Evolutionary conservation across 2,888 invertebrate species (phyloP), one percentile per base, ranked within the genome.

Genomic region (Phyto melanocephala): DNA sequence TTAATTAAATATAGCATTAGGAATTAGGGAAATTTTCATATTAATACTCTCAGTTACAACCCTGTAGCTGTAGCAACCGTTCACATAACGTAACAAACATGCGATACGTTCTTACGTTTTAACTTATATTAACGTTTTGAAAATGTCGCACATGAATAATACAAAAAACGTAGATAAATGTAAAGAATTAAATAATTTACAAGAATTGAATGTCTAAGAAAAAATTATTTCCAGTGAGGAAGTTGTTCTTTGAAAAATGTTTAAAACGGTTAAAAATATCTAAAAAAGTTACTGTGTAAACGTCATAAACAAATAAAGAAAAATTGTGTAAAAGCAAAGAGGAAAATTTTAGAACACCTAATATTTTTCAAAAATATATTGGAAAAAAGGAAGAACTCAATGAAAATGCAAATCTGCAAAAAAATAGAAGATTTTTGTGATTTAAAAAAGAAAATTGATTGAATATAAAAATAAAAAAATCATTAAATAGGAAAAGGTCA

Each of bases 141-240:
- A 60, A 60, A 70, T 45, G 70, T 56, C 62, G 76, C 70, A 76
- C 40, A 81, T 71, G 65, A 81, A 76, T 54, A 76, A 76, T 17
- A 33, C 10, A 72, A 42, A 42, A 71, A 71, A 81, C 45, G 42
- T 71, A 47, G 76, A 81, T 76, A 76, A 76, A 81, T 50, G 1
- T 40, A 50, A 42, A 62, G 56, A 75, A 54, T 58, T 22, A 75
- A 75, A 70, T 70, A 70, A 80, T 70, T 75, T 70, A 75, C 20
- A 63, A 68, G 56, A 80, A 80, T 50, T 80, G 54, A 62, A 68
- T 37, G 68, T 37, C n/a, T n/a, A 52, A 60, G 65, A 80, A 80
- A 67, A 80, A 37, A 10, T 45, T 54, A 56, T 52, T 60, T 67
- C 52, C n/a, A 24, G 42, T 54, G 80, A 37, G 45, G 15, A 68